These are phyloP conservation scores for Tetheella fluctuosa DNA, from an alignment of 2,888 invertebrate genomes.

Conservation along the genomic window DNA sequence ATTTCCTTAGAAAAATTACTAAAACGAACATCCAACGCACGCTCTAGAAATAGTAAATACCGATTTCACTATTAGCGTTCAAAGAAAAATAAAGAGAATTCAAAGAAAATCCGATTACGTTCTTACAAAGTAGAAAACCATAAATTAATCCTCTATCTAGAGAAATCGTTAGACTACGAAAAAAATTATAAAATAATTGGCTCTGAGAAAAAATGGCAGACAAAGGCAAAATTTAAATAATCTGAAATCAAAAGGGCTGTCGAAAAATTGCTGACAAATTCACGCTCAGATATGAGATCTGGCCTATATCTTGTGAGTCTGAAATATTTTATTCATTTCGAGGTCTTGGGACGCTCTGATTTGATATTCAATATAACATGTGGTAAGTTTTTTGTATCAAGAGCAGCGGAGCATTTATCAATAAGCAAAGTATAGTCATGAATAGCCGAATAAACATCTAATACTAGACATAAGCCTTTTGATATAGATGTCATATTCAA, in stretches of 20 bases:
- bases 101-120: not conserved
- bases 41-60: too few relatives aligned
- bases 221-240: constrained; percentile 2
- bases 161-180: not conserved
- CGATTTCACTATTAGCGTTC: too few relatives aligned
- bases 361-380: constrained; percentile 33
- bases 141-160: not conserved
- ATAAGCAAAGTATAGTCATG: too few relatives aligned
- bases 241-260: constrained; percentile 1
- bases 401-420: not conserved
- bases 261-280: constrained; percentile 12
- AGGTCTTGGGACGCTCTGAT: constrained; percentile 29
- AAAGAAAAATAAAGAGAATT: not conserved
- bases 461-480: not conserved
- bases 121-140: not conserved
- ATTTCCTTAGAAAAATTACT: too few relatives aligned
- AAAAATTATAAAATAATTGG: not conserved
- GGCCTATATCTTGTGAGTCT: constrained; percentile 18
- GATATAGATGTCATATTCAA: too few relatives aligned
- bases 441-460: too few relatives aligned
- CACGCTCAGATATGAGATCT: constrained; percentile 1
- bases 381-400: not conserved
- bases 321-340: constrained; percentile 38
- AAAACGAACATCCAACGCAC: too few relatives aligned
- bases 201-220: not conserved